A percentile compares a stretch with the other conserved stretches of the same genome.
Evolutionary conservation across 2,888 invertebrate species (phyloP).

Genomic region (Drosophila affinis): DNA sequence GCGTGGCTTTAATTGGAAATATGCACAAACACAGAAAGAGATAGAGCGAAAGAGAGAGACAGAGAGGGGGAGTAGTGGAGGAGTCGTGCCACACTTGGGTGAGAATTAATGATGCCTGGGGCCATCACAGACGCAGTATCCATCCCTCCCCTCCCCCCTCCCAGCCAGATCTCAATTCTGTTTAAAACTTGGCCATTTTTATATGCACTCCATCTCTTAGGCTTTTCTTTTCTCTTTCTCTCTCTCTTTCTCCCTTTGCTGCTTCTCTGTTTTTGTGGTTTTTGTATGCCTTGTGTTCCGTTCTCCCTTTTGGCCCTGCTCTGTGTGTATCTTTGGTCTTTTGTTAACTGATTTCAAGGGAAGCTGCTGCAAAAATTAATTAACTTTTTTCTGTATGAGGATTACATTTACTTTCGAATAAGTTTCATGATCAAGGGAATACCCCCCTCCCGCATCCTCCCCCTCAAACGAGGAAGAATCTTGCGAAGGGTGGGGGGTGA

Average conservation of each 20-base stretch:
- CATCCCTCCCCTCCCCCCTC: not conserved
- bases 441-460: not conserved
- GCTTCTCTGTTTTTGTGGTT: slow-evolving; percentile 22
- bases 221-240: not conserved
- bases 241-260: not conserved
- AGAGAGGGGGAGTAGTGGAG: not conserved
- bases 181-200: slow-evolving; percentile 61
- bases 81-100: slow-evolving; percentile 68
- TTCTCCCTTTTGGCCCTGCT: slow-evolving; percentile 3
- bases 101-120: slow-evolving; percentile 75
- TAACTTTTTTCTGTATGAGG: slow-evolving; percentile 60
- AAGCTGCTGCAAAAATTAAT: slow-evolving; percentile 52
- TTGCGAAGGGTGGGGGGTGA: not conserved
- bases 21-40: slow-evolving; percentile 53
- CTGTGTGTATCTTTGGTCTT: slow-evolving; percentile 40
- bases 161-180: slow-evolving; percentile 57
- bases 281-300: slow-evolving; percentile 9
- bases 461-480: not conserved
- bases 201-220: slow-evolving; percentile 8
- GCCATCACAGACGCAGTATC: slow-evolving; percentile 11
- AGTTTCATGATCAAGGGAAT: slow-evolving; percentile 19
- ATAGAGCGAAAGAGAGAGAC: not conserved
- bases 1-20: slow-evolving; percentile 77
- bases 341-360: slow-evolving; percentile 70
- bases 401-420: slow-evolving; percentile 25